phyloP scores from a whole-genome alignment of 2,888 invertebrate species.

The Spodoptera exigua region DNA sequence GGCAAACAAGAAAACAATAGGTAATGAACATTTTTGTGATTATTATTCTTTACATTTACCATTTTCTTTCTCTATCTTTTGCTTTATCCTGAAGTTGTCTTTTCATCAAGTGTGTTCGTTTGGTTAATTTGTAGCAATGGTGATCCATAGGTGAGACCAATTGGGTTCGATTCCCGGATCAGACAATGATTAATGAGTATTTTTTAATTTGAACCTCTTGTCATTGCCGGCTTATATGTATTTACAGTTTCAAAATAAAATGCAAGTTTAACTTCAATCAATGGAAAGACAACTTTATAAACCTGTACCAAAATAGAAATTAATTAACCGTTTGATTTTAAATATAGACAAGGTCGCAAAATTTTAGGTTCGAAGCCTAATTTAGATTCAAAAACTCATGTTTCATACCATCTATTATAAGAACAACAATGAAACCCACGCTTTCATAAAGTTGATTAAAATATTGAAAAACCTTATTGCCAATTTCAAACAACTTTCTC shows the following conservation, averaged over 20 bases:
- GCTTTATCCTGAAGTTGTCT: neutral
- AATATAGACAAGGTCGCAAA: too few relatives aligned
- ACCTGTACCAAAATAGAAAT: too few relatives aligned
- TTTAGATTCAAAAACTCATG: too few relatives aligned
- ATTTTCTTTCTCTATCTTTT: slow-evolving; percentile 20
- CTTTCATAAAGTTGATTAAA: too few relatives aligned
- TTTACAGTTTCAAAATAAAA: neutral
- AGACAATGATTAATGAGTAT: neutral
- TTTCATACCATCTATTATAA: too few relatives aligned
- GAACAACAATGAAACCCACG: too few relatives aligned
- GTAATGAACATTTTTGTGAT: slow-evolving; percentile 63
- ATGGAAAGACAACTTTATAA: too few relatives aligned
- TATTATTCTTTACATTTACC: slow-evolving; percentile 37
- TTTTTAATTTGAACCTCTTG: too few relatives aligned
- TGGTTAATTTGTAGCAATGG: neutral
- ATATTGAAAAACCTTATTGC: neutral
- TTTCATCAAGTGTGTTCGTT: too few relatives aligned
- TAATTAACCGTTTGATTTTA: too few relatives aligned
- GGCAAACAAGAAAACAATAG: slow-evolving; percentile 73
- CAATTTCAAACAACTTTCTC: slow-evolving; percentile 5
- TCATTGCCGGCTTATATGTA: too few relatives aligned
- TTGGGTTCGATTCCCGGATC: slow-evolving; percentile 10
- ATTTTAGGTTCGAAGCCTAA: too few relatives aligned
- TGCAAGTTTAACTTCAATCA: neutral
- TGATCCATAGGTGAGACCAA: neutral